Conservation (phyloP, 2,797 vertebrate species). For the Acanthurus tractus region DNA sequence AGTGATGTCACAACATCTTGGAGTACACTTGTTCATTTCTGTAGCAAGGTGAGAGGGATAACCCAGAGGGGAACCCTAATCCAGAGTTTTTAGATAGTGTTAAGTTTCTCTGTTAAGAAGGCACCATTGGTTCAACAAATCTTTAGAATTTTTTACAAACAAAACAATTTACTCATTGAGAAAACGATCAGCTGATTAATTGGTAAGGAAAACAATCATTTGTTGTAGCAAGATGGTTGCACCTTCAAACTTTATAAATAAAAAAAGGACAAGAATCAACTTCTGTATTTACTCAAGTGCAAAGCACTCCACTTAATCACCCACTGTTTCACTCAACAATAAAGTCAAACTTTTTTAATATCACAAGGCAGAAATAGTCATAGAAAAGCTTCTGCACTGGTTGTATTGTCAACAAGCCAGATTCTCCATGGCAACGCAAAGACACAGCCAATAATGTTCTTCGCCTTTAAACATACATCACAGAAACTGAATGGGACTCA, state of each 20-base stretch:
- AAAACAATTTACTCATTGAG: neutral
- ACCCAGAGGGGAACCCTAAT: neutral
- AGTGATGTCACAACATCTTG: neutral
- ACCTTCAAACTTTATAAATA: neutral
- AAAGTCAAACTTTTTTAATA: constrained; percentile 20
- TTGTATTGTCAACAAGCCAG: constrained; percentile 49
- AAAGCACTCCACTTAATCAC: constrained; percentile 33
- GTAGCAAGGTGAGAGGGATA: neutral
- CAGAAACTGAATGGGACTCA: constrained; percentile 12
- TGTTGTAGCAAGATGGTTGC: neutral
- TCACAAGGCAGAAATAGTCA: constrained; percentile 26
- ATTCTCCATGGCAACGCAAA: constrained; percentile 56
- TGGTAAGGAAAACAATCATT: neutral
- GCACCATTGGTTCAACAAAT: neutral
- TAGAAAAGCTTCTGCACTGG: constrained; percentile 7
- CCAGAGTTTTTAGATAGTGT: neutral
- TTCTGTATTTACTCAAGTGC: constrained; percentile 7
- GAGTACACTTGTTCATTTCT: neutral
- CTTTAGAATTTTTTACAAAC: neutral
- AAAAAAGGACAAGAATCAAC: constrained; percentile 12
- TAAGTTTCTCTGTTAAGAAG: neutral
- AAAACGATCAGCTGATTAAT: neutral
- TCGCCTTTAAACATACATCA: constrained; percentile 32
- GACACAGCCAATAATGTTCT: constrained; percentile 24
- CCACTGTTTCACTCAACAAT: constrained; percentile 12